phyloP scores from a whole-genome alignment of 2,888 invertebrate species.

The Andrena haemorrhoa region DNA sequence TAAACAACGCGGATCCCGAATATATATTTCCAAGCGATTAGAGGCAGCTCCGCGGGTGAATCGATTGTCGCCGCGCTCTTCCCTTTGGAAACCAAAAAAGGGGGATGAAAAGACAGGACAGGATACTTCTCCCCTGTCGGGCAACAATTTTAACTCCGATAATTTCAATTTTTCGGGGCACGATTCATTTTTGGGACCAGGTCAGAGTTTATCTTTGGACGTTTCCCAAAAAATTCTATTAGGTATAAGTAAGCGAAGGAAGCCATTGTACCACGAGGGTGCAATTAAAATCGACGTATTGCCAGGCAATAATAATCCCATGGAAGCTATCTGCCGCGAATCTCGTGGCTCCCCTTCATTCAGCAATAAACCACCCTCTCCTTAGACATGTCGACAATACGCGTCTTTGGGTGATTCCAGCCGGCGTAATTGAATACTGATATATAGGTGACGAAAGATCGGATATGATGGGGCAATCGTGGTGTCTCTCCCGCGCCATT shows the following conservation, averaged over 20 bases:
- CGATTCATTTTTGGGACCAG: neutral
- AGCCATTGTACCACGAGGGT: neutral
- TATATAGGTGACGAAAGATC: slow-evolving; percentile 75
- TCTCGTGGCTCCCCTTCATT: slow-evolving; percentile 58
- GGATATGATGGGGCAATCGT: slow-evolving; percentile 67
- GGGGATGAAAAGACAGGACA: neutral
- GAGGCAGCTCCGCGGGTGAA: slow-evolving; percentile 34
- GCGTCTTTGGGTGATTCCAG: slow-evolving; percentile 70
- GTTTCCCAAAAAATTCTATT: neutral
- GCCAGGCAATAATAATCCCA: slow-evolving; percentile 51
- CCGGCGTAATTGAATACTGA: slow-evolving; percentile 80
- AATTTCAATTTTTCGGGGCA: neutral
- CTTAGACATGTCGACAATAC: slow-evolving; percentile 67
- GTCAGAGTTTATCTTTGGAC: neutral
- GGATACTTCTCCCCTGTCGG: neutral
- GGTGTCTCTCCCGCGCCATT: slow-evolving; percentile 34
- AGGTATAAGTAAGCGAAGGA: too few relatives aligned
- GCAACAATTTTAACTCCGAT: neutral
- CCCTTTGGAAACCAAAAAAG: neutral
- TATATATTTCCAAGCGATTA: slow-evolving; percentile 72
- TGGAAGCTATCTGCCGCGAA: slow-evolving; percentile 67
- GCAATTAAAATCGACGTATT: slow-evolving; percentile 24
- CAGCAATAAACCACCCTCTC: slow-evolving; percentile 72
- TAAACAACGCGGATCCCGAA: slow-evolving; percentile 75
- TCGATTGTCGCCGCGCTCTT: slow-evolving; percentile 25